A percentile compares a stretch with the other conserved stretches of the same genome.
Conservation (phyloP, 2,113 vertebrate genomes). For the Numida meleagris region DNA sequence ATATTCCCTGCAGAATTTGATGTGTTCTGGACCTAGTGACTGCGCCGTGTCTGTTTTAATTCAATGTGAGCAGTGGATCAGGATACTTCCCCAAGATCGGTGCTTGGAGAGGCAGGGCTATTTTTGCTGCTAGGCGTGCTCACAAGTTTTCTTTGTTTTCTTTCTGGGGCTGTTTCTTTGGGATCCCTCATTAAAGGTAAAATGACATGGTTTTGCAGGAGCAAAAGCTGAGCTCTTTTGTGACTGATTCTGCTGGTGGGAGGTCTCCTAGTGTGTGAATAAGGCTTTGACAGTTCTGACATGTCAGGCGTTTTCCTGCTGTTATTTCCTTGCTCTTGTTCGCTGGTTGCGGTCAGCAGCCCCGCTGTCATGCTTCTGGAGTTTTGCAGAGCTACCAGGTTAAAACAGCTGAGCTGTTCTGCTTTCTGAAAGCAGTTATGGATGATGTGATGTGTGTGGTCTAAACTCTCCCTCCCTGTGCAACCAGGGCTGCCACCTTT, state of each 20-base stretch:
- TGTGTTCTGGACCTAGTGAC: neutral
- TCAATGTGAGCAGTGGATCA: fast-evolving
- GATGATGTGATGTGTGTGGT: neutral
- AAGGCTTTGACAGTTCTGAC: neutral
- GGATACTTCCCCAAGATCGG: neutral
- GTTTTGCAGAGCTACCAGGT: neutral
- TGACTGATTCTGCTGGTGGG: neutral
- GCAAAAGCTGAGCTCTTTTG: neutral
- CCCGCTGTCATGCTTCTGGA: neutral
- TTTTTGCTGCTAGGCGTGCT: neutral
- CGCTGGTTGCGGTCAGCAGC: neutral
- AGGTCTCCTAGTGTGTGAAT: neutral
- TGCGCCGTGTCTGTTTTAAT: fast-evolving
- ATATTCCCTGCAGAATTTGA: neutral
- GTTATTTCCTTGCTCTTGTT: neutral
- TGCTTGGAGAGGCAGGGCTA: neutral
- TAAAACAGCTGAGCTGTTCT: neutral
- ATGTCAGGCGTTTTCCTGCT: neutral
- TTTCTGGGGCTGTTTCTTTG: neutral
- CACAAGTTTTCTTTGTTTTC: neutral
- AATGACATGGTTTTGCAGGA: neutral
- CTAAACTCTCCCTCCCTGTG: neutral
- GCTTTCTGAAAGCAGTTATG: neutral
- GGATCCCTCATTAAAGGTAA: neutral
- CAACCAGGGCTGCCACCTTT: neutral